Evolutionary conservation across 2,888 invertebrate species (phyloP).

Genomic region (Cephus spinipes): DNA sequence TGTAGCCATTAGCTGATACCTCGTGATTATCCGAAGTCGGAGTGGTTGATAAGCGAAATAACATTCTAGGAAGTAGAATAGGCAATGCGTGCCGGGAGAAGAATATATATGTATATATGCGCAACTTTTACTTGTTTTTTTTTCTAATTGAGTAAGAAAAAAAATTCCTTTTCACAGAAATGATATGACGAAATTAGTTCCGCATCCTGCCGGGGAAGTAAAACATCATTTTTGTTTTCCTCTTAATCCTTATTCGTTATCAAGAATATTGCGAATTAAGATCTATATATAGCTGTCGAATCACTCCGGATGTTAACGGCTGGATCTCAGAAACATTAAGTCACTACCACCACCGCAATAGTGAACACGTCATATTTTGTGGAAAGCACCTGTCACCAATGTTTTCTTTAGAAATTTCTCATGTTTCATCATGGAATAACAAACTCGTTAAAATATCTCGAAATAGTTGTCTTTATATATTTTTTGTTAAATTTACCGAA

Average conservation of each 20-base stretch:
- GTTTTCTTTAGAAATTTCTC: not conserved
- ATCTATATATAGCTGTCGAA: constrained; percentile 2
- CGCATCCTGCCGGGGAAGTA: not conserved
- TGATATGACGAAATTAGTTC: not conserved
- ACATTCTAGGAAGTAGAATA: not conserved
- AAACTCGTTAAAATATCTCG: not conserved
- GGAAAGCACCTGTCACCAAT: not conserved
- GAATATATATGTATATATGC: not conserved
- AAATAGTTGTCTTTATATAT: not conserved
- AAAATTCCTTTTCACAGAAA: not conserved
- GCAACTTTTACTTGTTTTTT: not conserved
- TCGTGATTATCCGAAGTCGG: not conserved
- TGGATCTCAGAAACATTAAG: not conserved
- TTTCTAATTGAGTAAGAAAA: not conserved
- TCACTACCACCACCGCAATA: not conserved
- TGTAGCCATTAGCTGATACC: not conserved
- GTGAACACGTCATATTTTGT: not conserved
- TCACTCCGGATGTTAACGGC: not conserved
- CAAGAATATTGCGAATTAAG: not conserved
- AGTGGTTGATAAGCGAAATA: not conserved
- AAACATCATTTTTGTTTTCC: not conserved
- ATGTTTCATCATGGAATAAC: not conserved
- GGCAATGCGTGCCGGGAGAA: not conserved
- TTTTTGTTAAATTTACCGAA: too few relatives aligned
- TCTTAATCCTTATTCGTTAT: not conserved